Evolutionary conservation across 2,113 vertebrate species (phyloP).

Genomic region (Oxyruncus cristatus): DNA sequence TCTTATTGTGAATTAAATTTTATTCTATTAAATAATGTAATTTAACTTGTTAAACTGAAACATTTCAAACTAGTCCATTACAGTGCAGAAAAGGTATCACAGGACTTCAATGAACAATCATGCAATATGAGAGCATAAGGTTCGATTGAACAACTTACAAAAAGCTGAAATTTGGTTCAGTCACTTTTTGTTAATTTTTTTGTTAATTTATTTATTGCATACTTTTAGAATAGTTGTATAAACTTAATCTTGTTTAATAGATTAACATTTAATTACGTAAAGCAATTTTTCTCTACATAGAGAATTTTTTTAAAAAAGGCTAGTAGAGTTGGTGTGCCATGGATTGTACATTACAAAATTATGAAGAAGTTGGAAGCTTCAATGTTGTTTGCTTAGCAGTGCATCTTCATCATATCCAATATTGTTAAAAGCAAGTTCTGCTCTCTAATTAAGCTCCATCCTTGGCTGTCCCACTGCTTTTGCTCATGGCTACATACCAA

Average conservation of each 20-base stretch:
- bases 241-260: neutral
- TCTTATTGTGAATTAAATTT: neutral
- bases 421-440: constrained; percentile 7
- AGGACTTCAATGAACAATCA: neutral
- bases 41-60: neutral
- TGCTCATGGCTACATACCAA: neutral
- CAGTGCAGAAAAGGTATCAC: neutral
- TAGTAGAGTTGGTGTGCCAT: neutral
- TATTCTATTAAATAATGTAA: neutral
- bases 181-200: neutral
- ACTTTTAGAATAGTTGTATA: neutral
- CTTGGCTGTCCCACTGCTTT: neutral
- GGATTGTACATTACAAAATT: constrained; percentile 6
- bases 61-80: neutral
- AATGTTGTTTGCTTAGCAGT: neutral
- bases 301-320: neutral
- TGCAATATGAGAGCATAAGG: neutral
- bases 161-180: neutral
- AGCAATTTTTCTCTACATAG: neutral
- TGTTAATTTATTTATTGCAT: neutral
- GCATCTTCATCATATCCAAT: neutral
- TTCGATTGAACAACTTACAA: neutral
- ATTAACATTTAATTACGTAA: neutral
- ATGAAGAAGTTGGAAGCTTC: neutral
- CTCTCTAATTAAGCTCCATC: constrained; percentile 32